phyloP scores from a whole-genome alignment of 30 jellyfish, hydroid and myxozoan genomes.

The Morbakka virulenta region DNA sequence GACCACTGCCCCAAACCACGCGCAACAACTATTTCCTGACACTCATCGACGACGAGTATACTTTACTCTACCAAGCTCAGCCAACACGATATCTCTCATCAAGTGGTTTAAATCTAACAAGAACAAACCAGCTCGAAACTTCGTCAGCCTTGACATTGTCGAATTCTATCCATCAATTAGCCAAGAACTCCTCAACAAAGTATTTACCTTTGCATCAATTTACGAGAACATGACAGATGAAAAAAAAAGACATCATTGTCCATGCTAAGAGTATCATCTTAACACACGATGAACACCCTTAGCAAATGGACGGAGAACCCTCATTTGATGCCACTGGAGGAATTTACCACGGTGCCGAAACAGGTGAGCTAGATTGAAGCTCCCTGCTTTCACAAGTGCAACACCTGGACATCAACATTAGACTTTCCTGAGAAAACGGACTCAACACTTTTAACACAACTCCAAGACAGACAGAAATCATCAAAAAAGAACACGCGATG shows the following conservation, averaged over 20 bases:
- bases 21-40: too few relatives aligned
- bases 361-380: conserved; percentile 14
- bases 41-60: too few relatives aligned
- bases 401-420: conserved; percentile 12
- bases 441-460: too few relatives aligned
- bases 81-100: not conserved
- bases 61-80: too few relatives aligned
- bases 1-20: too few relatives aligned
- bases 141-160: conserved; percentile 1
- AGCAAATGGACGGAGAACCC: conserved; percentile 13
- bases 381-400: not conserved
- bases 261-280: too few relatives aligned
- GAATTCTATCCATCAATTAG: conserved; percentile 8
- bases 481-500: too few relatives aligned
- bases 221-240: too few relatives aligned
- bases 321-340: conserved; percentile 12
- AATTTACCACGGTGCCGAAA: conserved; percentile 18
- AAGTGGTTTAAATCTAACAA: conserved; percentile 6
- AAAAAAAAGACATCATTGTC: not conserved
- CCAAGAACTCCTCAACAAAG: not conserved
- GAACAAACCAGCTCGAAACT: not conserved
- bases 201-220: not conserved
- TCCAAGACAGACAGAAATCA: too few relatives aligned
- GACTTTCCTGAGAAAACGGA: conserved; percentile 30
- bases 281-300: not conserved